Base-by-base conservation (phyloP, 2,797 vertebrate species). In the Onychomys leucogaster region DNA sequence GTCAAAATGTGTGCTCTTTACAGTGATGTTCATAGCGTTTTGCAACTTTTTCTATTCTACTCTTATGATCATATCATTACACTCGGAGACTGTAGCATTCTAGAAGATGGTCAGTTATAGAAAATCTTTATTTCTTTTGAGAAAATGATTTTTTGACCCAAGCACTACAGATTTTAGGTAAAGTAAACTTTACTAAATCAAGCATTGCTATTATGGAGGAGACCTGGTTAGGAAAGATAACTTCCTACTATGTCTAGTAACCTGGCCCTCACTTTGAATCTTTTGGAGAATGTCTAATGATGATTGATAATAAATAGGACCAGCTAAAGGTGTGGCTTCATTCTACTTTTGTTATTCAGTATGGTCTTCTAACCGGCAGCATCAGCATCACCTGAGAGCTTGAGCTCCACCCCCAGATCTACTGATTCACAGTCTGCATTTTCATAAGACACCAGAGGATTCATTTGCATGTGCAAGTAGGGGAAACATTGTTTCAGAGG, bases 121-220 rank as follows among this genome's bases (percentile, higher is more conserved):
- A 37, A 94, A 80, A 89, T 76, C 63, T 93, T 94, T 90, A 46
- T 91, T 89, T 63, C 67, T 92, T 29, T 61, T 81, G 69, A 81
- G 59, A 84, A 91, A 80, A 84, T 71, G 61, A 76, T 73, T 91
- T 71, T 96, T 77, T 90, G 61, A 77, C 57, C 91, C 67, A 16
- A 94, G 29, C 11, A 46, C n/a, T 88, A 27, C 91, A 69, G 23
- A n/a, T 92, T 91, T 94, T 77, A 82, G 80, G 71, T 59, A 93
- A 63, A 77, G 73, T 65, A 75, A 94, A 93, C 78, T 78, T 94
- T 73, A 73, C 61, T 69, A 67, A 81, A 61, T 8, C 77, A 63
- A 78, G 25, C 61, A 65, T 29, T 80, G 57, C 17, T 83, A 29
- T 87, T 81, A 41, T 46, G 81, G n/a, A 90, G 65, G 76, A 90